Base-by-base conservation (phyloP, 2,888 invertebrate genomes). In the Tetheella fluctuosa region DNA sequence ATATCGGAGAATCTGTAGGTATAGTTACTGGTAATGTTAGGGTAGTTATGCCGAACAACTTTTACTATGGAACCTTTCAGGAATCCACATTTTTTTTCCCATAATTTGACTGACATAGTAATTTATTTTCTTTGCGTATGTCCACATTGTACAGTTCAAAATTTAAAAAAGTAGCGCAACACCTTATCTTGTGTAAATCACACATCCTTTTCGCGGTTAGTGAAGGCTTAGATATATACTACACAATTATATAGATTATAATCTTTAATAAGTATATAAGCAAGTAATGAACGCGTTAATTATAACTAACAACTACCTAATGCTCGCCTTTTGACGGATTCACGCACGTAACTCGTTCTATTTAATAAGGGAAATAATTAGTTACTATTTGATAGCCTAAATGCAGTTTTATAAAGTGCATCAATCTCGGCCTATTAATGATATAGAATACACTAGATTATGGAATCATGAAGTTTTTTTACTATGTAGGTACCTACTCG, bases 331-430 rank as follows among this genome's bases (percentile, higher is more conserved):
- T 55, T 34, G 15, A 55, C 55, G 17, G 55, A 55, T 55, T 55
- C 13, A 34, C 34, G 34, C 34, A 23, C 55, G 55, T 55, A 55
- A 55, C 34, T 37, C 55, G 34, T 55, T 13, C 55, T 23, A 34
- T 55, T 55, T 55, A 34, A 55, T 55, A 37, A 20, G 55, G 54
- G 30, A 34, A 20, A 55, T 55, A 55, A 34, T 55, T 55, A 55
- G 17, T 10, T 34, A 55, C 20, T 55, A 13, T 20, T 55, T 17
- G 55, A 55, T 55, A 55, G 17, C 34, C 55, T 55, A 55, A 34
- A 34, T 55, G 23, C 20, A 55, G 34, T 34, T 34, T 55, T 55
- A 55, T 20, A 10, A 20, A 48, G 10, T 17, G 48, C 20, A 48
- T 48, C 15, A 20, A 48, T 48, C 48, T 48, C 20, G 48, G 48